phyloP scores from a whole-genome alignment of 1,140 invertebrate genomes.

The Steinernema feltiae region DNA sequence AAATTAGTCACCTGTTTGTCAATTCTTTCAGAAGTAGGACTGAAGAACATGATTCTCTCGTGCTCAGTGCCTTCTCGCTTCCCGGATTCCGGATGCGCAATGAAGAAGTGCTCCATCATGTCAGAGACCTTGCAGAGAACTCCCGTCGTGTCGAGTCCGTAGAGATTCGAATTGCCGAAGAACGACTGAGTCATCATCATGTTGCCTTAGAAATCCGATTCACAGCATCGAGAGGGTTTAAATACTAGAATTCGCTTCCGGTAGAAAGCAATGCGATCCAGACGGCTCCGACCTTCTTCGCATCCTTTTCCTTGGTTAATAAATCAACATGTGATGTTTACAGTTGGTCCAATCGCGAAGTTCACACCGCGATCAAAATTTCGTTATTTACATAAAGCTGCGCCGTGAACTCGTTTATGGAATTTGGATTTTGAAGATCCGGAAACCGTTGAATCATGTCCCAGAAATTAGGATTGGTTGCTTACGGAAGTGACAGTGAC shows the following conservation, averaged over 20 bases:
- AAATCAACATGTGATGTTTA: too few species aligned
- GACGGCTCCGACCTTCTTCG: too few species aligned
- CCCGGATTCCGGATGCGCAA: conserved; percentile 35
- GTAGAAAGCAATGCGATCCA: too few species aligned
- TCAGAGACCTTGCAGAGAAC: conserved; percentile 22
- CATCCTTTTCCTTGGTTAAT: too few species aligned
- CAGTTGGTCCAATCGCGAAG: too few species aligned
- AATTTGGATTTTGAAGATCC: not conserved
- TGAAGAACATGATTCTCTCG: conserved; percentile 39
- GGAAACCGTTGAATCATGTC: not conserved
- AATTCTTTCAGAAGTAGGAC: conserved; percentile 28
- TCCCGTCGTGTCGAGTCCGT: not conserved
- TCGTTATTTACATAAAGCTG: too few species aligned
- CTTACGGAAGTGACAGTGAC: conserved; percentile 2
- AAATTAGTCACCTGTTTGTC: conserved; percentile 31
- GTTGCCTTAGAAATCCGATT: too few species aligned
- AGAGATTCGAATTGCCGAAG: not conserved
- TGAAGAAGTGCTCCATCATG: conserved; percentile 38
- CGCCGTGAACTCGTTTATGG: not conserved
- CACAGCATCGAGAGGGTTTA: too few species aligned
- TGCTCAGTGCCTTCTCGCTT: conserved; percentile 34
- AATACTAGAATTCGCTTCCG: too few species aligned
- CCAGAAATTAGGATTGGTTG: not conserved
- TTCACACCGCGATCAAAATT: too few species aligned
- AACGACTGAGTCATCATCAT: not conserved